Percentiles rank a stretch among this genome's conserved stretches.
Evolutionary conservation across 2,797 vertebrate species (phyloP).

Genomic region (Thamnophis elegans): DNA sequence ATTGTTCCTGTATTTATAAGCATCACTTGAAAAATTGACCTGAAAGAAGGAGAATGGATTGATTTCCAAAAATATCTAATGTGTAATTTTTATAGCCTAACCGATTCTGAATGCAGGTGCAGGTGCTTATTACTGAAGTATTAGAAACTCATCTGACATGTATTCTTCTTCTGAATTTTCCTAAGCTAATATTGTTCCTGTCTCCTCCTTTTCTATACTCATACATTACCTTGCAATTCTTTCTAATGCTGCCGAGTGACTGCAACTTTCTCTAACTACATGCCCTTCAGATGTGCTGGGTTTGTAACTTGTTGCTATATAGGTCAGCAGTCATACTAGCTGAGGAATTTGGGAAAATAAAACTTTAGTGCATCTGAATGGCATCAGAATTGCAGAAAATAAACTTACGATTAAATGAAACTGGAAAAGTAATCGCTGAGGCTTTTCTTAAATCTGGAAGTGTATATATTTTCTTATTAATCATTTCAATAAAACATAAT

Average conservation of each 20-base stretch:
- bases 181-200: conserved; percentile 55
- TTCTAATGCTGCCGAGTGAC: conserved; percentile 31
- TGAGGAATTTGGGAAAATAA: not conserved
- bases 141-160: conserved; percentile 27
- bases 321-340: not conserved
- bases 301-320: not conserved
- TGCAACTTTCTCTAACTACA: not conserved
- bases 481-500: conserved; percentile 32
- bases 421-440: conserved; percentile 27
- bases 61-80: fast-evolving
- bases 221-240: conserved; percentile 21
- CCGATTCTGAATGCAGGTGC: not conserved
- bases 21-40: conserved; percentile 5
- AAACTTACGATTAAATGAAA: conserved; percentile 17
- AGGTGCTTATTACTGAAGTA: not conserved
- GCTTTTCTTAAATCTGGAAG: conserved; percentile 41
- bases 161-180: conserved; percentile 58
- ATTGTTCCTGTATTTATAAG: not conserved
- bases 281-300: not conserved
- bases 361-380: not conserved
- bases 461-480: conserved; percentile 47
- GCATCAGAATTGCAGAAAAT: not conserved
- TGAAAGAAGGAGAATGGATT: not conserved
- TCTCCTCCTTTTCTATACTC: conserved; percentile 18
- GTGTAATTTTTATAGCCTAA: not conserved